Percentiles rank a stretch among this genome's conserved stretches.
These are phyloP conservation scores for Saxicola maurus DNA, from an alignment of 2,797 vertebrate species.

Conservation along the genomic window DNA sequence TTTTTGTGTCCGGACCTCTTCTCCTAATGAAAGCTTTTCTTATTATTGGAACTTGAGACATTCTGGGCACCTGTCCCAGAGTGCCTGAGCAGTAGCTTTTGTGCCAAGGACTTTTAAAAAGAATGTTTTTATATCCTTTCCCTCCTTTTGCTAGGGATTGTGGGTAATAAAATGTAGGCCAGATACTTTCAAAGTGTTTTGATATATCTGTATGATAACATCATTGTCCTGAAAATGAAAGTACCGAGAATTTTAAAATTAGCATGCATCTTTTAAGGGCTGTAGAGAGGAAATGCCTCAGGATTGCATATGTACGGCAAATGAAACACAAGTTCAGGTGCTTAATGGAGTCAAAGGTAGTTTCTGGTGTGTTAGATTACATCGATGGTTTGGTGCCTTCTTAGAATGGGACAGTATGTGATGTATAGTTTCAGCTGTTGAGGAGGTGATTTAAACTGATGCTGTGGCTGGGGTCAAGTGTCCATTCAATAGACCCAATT, in stretches of 20 bases:
- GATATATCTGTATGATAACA: not conserved
- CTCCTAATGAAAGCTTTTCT: conserved; percentile 14
- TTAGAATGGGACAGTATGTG: not conserved
- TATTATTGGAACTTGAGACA: conserved; percentile 37
- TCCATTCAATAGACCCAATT: not conserved
- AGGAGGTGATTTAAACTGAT: not conserved
- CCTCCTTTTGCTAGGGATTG: not conserved
- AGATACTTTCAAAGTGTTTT: not conserved
- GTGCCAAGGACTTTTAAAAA: conserved; percentile 45
- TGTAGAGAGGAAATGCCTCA: not conserved
- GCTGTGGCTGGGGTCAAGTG: not conserved
- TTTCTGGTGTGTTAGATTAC: not conserved
- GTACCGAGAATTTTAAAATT: not conserved
- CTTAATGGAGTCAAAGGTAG: not conserved
- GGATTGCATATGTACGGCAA: not conserved
- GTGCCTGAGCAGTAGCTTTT: conserved; percentile 42
- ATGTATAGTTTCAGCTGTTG: not conserved
- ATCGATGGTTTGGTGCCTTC: not conserved
- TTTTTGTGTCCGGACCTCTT: conserved; percentile 17
- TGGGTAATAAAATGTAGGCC: conserved; percentile 27
- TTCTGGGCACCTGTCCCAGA: conserved; percentile 61
- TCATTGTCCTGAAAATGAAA: not conserved
- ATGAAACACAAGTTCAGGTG: not conserved
- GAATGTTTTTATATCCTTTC: conserved; percentile 45
- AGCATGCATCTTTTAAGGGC: not conserved